Evolutionary conservation across 2,888 invertebrate species (phyloP).

Genomic region (Osmoderma eremita): DNA sequence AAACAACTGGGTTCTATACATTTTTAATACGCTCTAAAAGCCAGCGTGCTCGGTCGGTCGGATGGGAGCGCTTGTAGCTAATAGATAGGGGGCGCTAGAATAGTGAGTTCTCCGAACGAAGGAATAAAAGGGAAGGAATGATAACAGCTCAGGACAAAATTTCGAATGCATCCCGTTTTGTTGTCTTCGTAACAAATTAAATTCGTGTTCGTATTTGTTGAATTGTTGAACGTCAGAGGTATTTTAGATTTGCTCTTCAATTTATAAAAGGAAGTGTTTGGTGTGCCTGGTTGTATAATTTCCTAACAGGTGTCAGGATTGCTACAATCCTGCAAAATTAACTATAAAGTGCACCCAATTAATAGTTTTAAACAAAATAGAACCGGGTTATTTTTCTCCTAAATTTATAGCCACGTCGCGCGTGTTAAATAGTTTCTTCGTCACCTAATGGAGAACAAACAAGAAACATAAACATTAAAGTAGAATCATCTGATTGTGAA

Average conservation of each 20-base stretch:
- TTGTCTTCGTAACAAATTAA: conserved; percentile 19
- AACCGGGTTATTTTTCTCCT: too few relatives aligned
- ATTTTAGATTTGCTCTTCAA: conserved; percentile 7
- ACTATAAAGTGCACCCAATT: too few relatives aligned
- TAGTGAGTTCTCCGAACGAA: background rate
- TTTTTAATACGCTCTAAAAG: conserved; percentile 27
- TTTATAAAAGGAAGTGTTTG: background rate
- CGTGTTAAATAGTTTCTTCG: too few relatives aligned
- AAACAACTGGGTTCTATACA: conserved; percentile 29
- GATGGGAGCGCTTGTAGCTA: conserved; percentile 12
- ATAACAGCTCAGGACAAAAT: background rate
- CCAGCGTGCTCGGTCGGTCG: conserved; percentile 16
- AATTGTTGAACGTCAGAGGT: background rate
- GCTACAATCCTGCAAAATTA: too few relatives aligned
- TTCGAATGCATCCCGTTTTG: conserved; percentile 5
- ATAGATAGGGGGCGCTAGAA: background rate
- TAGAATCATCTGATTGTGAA: too few relatives aligned
- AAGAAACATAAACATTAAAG: too few relatives aligned
- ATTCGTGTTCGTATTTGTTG: conserved; percentile 16
- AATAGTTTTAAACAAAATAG: too few relatives aligned
- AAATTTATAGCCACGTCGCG: too few relatives aligned
- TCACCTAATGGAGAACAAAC: too few relatives aligned
- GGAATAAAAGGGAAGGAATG: background rate
- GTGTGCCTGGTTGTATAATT: too few relatives aligned
- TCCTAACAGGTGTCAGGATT: too few relatives aligned